phyloP scores from a whole-genome alignment of 2,113 vertebrate genomes.

The Peromyscus californicus region DNA sequence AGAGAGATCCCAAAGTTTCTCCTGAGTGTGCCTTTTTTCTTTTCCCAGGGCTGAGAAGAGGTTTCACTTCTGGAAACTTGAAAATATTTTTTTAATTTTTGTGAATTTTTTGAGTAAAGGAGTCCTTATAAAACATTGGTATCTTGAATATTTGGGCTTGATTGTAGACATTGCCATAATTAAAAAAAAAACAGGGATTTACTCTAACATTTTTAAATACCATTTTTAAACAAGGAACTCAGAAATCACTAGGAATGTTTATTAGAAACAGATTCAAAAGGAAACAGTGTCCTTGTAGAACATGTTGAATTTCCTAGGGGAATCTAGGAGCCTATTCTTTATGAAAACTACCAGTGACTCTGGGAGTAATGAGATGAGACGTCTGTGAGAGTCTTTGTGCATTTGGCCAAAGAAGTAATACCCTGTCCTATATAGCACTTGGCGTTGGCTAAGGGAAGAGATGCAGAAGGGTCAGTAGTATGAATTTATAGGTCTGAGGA shows the following conservation, averaged over 20 bases:
- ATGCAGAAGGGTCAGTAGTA: neutral
- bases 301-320: neutral
- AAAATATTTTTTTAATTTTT: neutral
- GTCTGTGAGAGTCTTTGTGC: neutral
- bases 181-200: neutral
- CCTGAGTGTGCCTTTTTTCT: neutral
- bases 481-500: neutral
- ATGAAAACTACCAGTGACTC: neutral
- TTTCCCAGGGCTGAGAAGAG: neutral
- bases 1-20: neutral
- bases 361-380: neutral
- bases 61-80: neutral
- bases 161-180: neutral
- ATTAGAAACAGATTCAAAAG: neutral
- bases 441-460: neutral
- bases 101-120: neutral
- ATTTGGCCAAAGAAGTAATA: constrained; percentile 1
- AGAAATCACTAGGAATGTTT: neutral
- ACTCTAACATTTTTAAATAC: neutral
- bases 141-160: neutral
- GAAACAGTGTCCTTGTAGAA: neutral
- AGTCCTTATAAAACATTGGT: neutral
- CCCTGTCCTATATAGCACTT: neutral
- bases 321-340: neutral
- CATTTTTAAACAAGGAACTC: constrained; percentile 7